Evolutionary conservation across 2,797 vertebrate species (phyloP), one percentile per base, ranked within the genome.

Genomic region (Anabacerthia variegaticeps): DNA sequence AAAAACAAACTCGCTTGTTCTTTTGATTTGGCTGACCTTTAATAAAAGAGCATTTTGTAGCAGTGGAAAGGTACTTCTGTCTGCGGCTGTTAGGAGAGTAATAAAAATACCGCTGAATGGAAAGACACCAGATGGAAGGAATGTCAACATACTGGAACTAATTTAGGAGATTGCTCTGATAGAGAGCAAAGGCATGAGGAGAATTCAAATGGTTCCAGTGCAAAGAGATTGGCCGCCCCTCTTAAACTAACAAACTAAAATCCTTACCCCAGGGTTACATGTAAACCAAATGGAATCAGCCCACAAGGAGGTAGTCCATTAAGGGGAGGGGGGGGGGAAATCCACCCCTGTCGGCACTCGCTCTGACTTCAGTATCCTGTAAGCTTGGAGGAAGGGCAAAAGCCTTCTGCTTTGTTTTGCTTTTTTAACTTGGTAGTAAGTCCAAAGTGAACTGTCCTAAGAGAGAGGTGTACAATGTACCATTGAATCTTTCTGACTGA

Each of bases 121-220:
- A 97, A 96, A 97, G 97, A 96, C 95, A 96, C 92, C 92, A 96
- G 93, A 81, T 95, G 92, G 96, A 96, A 97, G 92, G 95, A 97
- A 97, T 94, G 96, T 97, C 96, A 97, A 96, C 94, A 92, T 93
- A 96, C 96, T 97, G 97, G 96, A 97, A 97, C 95, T 97, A 95
- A 97, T 97, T 97, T 97, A 97, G 96, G 93, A 97, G 95, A 96
- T 93, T 94, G 92, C 89, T 97, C 96, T 93, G 95, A 96, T 95
- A 93, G 97, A 97, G 89, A 95, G 93, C 92, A 91, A 96, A 98
- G 96, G 92, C 92, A 96, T 85, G 94, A 96, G 88, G 97, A 97
- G 94, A 97, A 96, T 97, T 97, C 96, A 91, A 69, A 95, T 90
- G 75, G 95, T 91, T 96, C 93, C 89, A 92, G 78, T 84, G 87